phyloP scores from a whole-genome alignment of 1,140 invertebrate species.

The Hylyphantes graminicola region DNA sequence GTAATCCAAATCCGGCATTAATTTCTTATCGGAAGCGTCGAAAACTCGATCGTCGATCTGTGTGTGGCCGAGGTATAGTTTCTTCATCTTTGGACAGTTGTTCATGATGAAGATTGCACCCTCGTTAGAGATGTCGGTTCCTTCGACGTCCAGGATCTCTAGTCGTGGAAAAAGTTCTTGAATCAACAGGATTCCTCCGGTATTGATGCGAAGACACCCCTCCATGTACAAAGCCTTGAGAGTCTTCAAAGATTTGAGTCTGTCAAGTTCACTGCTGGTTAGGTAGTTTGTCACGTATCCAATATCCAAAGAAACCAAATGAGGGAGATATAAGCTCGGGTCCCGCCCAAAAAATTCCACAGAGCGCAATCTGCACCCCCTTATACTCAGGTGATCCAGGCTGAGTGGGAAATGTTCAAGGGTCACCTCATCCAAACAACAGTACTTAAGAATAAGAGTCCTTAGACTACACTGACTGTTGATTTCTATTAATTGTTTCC shows the following conservation, averaged over 20 bases:
- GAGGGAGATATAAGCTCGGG: not conserved
- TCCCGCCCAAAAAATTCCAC: conserved; percentile 14
- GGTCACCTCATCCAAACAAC: conserved; percentile 1
- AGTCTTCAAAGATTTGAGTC: conserved; percentile 1
- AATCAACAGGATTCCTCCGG: conserved; percentile 44
- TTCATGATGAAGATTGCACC: conserved; percentile 24
- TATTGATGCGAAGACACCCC: conserved; percentile 41
- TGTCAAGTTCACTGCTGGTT: conserved; percentile 38
- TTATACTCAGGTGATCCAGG: conserved; percentile 30
- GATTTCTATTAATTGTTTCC: not conserved
- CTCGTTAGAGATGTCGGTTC: conserved; percentile 46
- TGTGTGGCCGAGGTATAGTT: conserved; percentile 42
- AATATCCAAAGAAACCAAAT: conserved; percentile 39
- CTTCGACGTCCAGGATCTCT: conserved; percentile 51
- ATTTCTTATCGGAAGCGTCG: not conserved
- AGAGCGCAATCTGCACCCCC: conserved; percentile 13
- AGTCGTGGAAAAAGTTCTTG: conserved; percentile 28
- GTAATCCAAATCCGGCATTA: not conserved
- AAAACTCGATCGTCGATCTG: conserved; percentile 3
- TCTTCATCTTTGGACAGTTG: conserved; percentile 22
- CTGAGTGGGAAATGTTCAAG: conserved; percentile 28
- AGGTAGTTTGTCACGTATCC: conserved; percentile 33
- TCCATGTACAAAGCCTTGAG: conserved; percentile 26
- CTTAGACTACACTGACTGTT: conserved; percentile 13
- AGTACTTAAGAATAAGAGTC: conserved; percentile 22